Percentiles rank a stretch among this genome's conserved stretches.
phyloP scores from a whole-genome alignment of 2,888 invertebrate genomes.

The Scaptomyza tumidula region DNA sequence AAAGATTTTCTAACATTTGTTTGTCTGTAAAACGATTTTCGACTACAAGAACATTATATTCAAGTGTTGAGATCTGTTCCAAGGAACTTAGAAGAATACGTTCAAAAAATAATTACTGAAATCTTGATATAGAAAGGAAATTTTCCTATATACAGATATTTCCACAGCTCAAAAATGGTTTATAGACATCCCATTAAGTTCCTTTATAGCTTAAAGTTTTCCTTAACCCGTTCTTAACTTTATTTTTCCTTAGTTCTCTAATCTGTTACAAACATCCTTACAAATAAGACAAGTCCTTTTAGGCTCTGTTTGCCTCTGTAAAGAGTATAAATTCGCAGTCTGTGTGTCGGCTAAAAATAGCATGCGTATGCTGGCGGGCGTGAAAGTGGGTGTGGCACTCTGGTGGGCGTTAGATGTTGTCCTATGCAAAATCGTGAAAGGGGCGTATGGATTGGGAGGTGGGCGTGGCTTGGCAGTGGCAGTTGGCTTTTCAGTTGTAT shows the following conservation, averaged over 20 bases:
- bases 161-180: too few species aligned
- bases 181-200: too few species aligned
- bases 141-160: too few species aligned
- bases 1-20: too few species aligned
- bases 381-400: slow-evolving; percentile 15
- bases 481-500: slow-evolving; percentile 29
- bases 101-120: too few species aligned
- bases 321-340: slow-evolving; percentile 36
- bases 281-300: background rate
- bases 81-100: too few species aligned
- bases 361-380: slow-evolving; percentile 31
- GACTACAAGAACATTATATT: too few species aligned
- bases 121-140: too few species aligned
- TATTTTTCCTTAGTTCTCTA: background rate
- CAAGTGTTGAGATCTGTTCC: too few species aligned
- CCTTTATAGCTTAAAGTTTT: too few species aligned
- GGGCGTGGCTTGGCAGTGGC: slow-evolving; percentile 19
- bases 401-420: slow-evolving; percentile 14
- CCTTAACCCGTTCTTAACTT: too few species aligned
- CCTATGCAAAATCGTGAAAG: slow-evolving; percentile 15
- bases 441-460: background rate
- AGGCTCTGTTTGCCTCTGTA: background rate
- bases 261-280: background rate
- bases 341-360: slow-evolving; percentile 39
- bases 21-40: too few species aligned